These are phyloP conservation scores for Acanthopleura granulata DNA, from an alignment of 2,888 invertebrate genomes.

Conservation along the genomic window DNA sequence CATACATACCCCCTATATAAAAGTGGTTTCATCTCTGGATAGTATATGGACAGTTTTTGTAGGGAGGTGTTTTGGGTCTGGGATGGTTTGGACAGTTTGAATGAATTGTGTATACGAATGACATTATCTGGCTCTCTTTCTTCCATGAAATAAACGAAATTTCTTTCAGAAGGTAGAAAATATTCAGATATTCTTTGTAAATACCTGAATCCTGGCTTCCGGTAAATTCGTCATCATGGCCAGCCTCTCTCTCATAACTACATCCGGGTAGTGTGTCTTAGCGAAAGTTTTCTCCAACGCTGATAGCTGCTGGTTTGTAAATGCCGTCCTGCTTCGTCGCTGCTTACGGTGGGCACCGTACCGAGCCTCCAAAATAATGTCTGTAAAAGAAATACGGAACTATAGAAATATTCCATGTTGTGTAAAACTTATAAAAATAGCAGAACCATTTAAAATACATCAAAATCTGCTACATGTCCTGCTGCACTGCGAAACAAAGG, in stretches of 20 bases:
- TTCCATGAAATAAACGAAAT: neutral
- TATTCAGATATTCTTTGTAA: neutral
- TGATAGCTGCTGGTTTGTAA: constrained; percentile 71
- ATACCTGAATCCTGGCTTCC: constrained; percentile 72
- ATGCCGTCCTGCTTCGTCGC: constrained; percentile 71
- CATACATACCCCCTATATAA: too few relatives aligned
- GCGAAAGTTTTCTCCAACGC: constrained; percentile 70
- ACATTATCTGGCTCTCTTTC: neutral
- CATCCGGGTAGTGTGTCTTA: constrained; percentile 72
- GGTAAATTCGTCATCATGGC: constrained; percentile 71
- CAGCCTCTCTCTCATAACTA: constrained; percentile 70
- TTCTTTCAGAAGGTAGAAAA: neutral
- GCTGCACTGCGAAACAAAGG: too few relatives aligned
- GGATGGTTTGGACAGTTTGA: too few relatives aligned
- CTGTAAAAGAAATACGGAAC: constrained; percentile 35
- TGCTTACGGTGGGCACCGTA: constrained; percentile 69
- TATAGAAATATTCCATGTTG: too few relatives aligned
- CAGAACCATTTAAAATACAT: too few relatives aligned
- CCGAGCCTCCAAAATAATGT: constrained; percentile 65
- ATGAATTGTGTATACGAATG: neutral
- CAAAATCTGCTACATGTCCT: too few relatives aligned
- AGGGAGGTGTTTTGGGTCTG: too few relatives aligned
- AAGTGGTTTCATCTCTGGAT: too few relatives aligned
- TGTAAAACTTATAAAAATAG: too few relatives aligned
- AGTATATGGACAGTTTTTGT: too few relatives aligned